phyloP scores from a whole-genome alignment of 37 sponge, comb jelly and placozoan genomes.

The Ianthella basta region DNA sequence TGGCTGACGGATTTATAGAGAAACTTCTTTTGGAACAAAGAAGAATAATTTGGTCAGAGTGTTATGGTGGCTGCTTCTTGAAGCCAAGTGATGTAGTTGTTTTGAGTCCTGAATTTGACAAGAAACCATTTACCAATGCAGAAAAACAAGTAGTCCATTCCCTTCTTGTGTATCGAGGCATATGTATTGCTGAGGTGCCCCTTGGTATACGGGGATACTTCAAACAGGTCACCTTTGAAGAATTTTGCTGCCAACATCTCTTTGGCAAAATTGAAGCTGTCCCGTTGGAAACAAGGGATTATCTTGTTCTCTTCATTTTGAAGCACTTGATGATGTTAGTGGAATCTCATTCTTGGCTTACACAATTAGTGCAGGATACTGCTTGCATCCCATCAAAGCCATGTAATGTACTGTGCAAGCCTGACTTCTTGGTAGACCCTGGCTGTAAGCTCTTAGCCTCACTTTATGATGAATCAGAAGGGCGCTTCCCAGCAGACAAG shows the following conservation, averaged over 20 bases:
- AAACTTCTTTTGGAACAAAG: background rate
- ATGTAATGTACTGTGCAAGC: background rate
- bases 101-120: conserved; percentile 26
- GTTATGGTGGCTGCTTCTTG: conserved; percentile 56
- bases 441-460: background rate
- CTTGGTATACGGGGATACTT: background rate
- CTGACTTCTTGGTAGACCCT: conserved; percentile 43
- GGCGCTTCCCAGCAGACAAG: conserved; percentile 47
- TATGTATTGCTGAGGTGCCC: conserved; percentile 40
- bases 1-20: background rate
- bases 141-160: no score
- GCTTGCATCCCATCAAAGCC: conserved; percentile 40
- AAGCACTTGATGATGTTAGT: conserved; percentile 8
- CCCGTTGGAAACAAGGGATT: background rate
- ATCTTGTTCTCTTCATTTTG: conserved; percentile 36
- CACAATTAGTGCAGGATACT: conserved; percentile 17
- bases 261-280: background rate
- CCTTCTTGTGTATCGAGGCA: conserved; percentile 19
- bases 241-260: conserved; percentile 24
- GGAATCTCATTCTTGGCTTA: conserved; percentile 34
- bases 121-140: no score
- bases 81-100: conserved; percentile 36
- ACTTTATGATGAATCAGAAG: conserved; percentile 46
- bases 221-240: conserved; percentile 23
- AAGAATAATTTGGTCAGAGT: background rate